Percentiles rank a stretch among this genome's conserved stretches.
Evolutionary conservation across 1,140 invertebrate genomes (phyloP).

Genomic region (Apis mellifera): Amel_HAv3.1 CM009936.2:12941501-12942000

Average conservation of each 20-base stretch:
- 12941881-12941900: neutral
- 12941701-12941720: neutral
- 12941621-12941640: too few relatives aligned
- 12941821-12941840: conserved; percentile 13
- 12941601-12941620: neutral
- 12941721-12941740: neutral
- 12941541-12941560: conserved; percentile 46
- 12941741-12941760: neutral
- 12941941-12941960: conserved; percentile 58
- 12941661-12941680: too few relatives aligned
- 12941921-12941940: conserved; percentile 49
- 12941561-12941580: conserved; percentile 12
- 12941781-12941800: neutral
- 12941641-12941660: neutral
- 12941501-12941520: conserved; percentile 49
- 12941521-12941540: conserved; percentile 52
- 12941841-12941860: conserved; percentile 33
- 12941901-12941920: neutral
- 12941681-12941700: too few relatives aligned
- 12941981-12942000: conserved; percentile 71
- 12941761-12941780: neutral
- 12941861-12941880: conserved; percentile 20
- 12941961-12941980: conserved; percentile 76
- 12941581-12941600: neutral
- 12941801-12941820: conserved; percentile 18